A percentile compares a stretch with the other conserved stretches of the same genome.
phyloP scores from a whole-genome alignment of 2,113 vertebrate species.

The Sebastes schlegelii region DNA sequence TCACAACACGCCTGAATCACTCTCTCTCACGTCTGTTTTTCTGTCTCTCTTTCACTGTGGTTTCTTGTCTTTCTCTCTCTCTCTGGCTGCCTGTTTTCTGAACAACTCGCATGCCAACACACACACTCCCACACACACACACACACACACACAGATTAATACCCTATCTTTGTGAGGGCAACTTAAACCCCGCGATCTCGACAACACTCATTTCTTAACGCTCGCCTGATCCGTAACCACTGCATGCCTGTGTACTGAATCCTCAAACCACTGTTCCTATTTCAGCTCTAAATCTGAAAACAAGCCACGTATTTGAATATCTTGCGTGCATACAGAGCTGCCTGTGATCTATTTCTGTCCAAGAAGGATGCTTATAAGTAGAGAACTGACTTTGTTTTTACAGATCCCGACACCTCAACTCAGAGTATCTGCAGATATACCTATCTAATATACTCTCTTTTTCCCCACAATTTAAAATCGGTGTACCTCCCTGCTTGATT shows the following conservation, averaged over 20 bases:
- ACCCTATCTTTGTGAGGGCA: too few species aligned
- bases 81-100: neutral
- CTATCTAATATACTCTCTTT: neutral
- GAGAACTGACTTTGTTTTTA: neutral
- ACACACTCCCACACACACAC: neutral
- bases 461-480: too few species aligned
- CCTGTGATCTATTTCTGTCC: constrained; percentile 1
- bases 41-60: neutral
- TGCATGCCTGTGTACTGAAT: neutral
- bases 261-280: neutral
- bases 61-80: too few species aligned
- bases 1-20: constrained; percentile 25
- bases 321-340: neutral
- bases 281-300: neutral
- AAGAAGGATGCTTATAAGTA: neutral
- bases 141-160: neutral
- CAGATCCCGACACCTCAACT: neutral
- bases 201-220: neutral
- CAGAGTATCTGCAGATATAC: neutral
- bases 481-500: neutral
- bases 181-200: too few species aligned
- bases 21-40: constrained; percentile 27
- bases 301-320: neutral
- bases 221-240: neutral
- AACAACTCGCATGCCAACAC: constrained; percentile 16